These are phyloP conservation scores for Brienomyrus longianalis DNA, from an alignment of 2,113 vertebrate genomes.

Conservation along the genomic window DNA sequence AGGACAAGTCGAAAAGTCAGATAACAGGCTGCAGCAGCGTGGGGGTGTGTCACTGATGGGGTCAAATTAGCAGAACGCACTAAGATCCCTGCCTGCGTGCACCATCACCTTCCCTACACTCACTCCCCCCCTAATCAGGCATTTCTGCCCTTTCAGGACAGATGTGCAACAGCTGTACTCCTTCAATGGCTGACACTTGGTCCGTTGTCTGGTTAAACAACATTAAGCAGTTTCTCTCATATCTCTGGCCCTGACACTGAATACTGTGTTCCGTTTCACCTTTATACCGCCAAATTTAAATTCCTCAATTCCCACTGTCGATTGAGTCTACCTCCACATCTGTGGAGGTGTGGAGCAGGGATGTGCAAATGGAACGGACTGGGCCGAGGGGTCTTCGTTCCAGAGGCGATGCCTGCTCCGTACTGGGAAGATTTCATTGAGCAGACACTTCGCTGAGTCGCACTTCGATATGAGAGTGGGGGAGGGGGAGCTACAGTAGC, in stretches of 20 bases:
- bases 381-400: neutral
- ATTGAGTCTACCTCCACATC: neutral
- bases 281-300: neutral
- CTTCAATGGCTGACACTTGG: neutral
- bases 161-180: neutral
- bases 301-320: neutral
- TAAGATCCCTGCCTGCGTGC: neutral
- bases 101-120: constrained; percentile 9
- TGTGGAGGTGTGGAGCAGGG: too few species aligned
- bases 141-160: constrained; percentile 12
- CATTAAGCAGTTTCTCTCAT: neutral
- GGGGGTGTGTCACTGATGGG: neutral
- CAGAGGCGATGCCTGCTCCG: neutral
- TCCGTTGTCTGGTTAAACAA: neutral
- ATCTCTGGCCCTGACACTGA: neutral
- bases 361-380: neutral
- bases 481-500: neutral
- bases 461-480: neutral
- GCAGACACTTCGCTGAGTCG: neutral
- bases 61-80: neutral
- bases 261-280: neutral
- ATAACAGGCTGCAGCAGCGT: neutral
- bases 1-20: neutral
- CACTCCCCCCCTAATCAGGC: neutral
- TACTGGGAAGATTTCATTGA: neutral